phyloP scores from a whole-genome alignment of 2,797 vertebrate genomes.

The Galaxias olidus region DNA sequence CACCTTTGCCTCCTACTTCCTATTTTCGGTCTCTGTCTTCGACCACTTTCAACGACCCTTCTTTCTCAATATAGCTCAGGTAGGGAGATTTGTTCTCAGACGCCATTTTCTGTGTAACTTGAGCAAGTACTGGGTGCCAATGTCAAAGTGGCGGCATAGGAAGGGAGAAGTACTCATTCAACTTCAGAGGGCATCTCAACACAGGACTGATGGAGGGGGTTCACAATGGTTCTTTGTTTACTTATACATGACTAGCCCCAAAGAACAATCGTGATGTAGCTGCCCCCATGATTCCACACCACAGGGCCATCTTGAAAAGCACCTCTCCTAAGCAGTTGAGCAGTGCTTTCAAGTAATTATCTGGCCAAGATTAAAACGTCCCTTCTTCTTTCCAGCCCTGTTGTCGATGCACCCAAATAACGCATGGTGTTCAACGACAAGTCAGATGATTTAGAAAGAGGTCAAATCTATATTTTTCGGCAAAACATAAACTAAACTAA shows the following conservation, averaged over 20 bases:
- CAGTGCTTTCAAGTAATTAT: conserved; percentile 48
- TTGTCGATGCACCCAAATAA: conserved; percentile 18
- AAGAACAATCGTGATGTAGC: conserved; percentile 20
- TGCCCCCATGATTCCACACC: conserved; percentile 27
- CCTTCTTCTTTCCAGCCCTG: conserved; percentile 30
- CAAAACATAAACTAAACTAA: no score
- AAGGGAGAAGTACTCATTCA: conserved; percentile 19
- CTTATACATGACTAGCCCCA: no score
- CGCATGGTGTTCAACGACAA: background rate
- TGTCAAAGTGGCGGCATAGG: conserved; percentile 35
- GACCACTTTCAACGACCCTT: background rate
- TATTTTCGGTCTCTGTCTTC: background rate
- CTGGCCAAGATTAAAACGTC: conserved; percentile 51
- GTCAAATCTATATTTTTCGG: background rate
- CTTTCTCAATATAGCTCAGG: background rate
- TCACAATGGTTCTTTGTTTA: conserved; percentile 16
- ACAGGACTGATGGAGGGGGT: conserved; percentile 19
- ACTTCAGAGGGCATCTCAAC: conserved; percentile 17
- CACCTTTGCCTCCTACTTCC: background rate
- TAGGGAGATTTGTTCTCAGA: conserved; percentile 31
- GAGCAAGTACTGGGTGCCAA: conserved; percentile 10
- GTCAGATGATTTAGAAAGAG: background rate
- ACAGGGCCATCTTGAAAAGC: conserved; percentile 46
- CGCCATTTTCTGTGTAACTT: conserved; percentile 41
- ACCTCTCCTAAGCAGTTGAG: conserved; percentile 37